phyloP scores from a whole-genome alignment of 2,888 invertebrate genomes.

The Agonopterix arenella region DNA sequence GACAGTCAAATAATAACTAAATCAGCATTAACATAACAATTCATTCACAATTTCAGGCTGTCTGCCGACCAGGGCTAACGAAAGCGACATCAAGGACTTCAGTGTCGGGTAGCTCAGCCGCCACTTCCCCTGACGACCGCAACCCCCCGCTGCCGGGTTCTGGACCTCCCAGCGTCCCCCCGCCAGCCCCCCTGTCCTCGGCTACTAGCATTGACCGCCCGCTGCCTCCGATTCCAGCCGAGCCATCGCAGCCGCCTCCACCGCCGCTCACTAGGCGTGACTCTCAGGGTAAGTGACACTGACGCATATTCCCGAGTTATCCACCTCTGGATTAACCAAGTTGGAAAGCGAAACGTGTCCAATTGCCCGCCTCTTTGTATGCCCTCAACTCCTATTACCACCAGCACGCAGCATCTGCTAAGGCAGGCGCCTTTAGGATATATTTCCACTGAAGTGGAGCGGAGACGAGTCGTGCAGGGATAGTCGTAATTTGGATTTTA shows the following conservation, averaged over 20 bases:
- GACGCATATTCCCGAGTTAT: no score
- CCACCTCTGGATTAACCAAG: no score
- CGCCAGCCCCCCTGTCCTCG: constrained; percentile 55
- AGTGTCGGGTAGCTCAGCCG: constrained; percentile 69
- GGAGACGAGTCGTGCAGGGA: no score
- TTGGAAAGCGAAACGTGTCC: no score
- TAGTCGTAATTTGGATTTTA: no score
- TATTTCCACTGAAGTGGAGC: no score
- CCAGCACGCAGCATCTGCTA: no score
- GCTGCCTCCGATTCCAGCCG: constrained; percentile 79
- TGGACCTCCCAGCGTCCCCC: constrained; percentile 58
- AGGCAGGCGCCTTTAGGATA: no score
- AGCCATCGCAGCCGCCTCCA: constrained; percentile 66
- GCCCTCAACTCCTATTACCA: no score
- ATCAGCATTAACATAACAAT: no score
- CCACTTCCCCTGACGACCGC: constrained; percentile 63
- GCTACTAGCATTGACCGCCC: constrained; percentile 72
- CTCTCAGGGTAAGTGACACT: constrained; percentile 79
- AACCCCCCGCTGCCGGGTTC: constrained; percentile 30
- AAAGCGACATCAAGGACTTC: constrained; percentile 66
- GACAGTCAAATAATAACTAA: no score
- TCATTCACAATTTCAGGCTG: constrained; percentile 39
- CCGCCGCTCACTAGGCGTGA: constrained; percentile 78
- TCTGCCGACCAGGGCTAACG: constrained; percentile 63
- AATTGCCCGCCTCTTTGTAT: no score